Evolutionary conservation across 2,113 vertebrate genomes (phyloP).

Genomic region (Strix uralensis): DNA sequence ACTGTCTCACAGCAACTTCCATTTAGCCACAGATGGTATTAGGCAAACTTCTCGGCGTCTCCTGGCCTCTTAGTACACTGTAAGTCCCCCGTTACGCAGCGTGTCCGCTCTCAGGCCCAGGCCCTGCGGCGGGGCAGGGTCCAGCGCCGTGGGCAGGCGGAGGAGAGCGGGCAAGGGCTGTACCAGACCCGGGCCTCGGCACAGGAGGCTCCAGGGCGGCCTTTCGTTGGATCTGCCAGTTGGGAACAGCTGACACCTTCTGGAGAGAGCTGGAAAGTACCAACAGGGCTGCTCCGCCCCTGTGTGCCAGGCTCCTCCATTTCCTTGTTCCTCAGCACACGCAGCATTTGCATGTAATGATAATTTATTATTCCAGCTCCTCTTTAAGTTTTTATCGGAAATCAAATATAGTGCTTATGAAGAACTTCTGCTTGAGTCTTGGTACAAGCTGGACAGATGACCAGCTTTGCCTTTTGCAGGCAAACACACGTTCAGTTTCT

Average conservation of each 20-base stretch:
- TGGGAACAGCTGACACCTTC: background rate
- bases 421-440: background rate
- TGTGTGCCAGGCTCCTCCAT: background rate
- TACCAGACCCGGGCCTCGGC: background rate
- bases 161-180: too few species aligned
- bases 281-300: background rate
- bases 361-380: background rate
- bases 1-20: background rate
- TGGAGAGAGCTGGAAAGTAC: background rate
- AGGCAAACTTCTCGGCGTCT: fast-evolving
- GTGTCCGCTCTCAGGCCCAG: background rate
- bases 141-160: background rate
- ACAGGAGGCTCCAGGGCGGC: fast-evolving
- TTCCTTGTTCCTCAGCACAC: background rate
- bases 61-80: background rate
- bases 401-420: background rate
- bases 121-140: fast-evolving
- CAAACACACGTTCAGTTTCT: fast-evolving
- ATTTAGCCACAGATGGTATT: background rate
- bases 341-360: fast-evolving
- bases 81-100: fast-evolving
- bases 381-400: background rate
- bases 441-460: fast-evolving
- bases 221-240: background rate
- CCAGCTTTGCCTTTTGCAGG: background rate